Conservation (phyloP, 2,113 vertebrate species). For the Fregata magnificens region DNA sequence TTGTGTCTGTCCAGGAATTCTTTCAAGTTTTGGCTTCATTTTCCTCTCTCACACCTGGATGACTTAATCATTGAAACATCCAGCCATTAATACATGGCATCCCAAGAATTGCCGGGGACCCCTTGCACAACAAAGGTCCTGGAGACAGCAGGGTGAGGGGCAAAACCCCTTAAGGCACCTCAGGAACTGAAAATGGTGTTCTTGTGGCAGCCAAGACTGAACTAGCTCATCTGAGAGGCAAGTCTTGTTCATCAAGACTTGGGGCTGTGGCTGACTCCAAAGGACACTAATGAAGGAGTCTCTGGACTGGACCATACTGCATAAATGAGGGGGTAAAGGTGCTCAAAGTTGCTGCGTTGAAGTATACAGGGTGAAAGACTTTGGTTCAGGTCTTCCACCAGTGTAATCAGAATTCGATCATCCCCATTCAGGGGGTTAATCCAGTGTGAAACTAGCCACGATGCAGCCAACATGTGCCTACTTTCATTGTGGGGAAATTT, state of each 20-base stretch:
- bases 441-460: neutral
- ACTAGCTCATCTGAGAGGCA: neutral
- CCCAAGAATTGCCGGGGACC: neutral
- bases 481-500: neutral
- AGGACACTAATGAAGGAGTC: neutral
- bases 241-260: neutral
- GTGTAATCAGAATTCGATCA: neutral
- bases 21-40: neutral
- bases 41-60: neutral
- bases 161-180: neutral
- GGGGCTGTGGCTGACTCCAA: neutral
- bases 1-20: neutral
- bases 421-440: neutral
- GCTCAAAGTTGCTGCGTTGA: neutral
- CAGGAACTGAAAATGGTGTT: neutral
- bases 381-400: neutral
- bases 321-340: neutral
- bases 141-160: neutral
- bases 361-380: neutral
- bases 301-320: neutral
- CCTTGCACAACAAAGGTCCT: neutral
- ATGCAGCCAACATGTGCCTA: neutral
- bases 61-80: neutral
- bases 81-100: neutral
- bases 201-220: neutral